Evolutionary conservation across 2,113 vertebrate species (phyloP).

Genomic region (Elephas maximus): DNA sequence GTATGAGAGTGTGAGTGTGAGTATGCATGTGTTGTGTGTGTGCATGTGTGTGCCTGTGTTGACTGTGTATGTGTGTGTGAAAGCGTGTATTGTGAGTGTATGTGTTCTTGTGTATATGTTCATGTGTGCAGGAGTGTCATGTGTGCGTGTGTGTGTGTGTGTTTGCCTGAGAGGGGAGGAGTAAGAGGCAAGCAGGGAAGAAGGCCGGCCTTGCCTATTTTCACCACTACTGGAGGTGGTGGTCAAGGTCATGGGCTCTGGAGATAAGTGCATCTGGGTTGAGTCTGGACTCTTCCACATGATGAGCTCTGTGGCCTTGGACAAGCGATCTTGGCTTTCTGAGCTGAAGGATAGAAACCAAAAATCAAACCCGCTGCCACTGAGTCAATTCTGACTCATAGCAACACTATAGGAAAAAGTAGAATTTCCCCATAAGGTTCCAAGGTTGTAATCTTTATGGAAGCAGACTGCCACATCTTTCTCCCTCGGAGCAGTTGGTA

Average conservation of each 20-base stretch:
- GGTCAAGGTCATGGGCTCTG: background rate
- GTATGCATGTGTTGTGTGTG: background rate
- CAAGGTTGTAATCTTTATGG: background rate
- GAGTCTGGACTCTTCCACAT: background rate
- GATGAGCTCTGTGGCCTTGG: background rate
- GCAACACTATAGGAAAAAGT: background rate
- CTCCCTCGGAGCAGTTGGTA: background rate
- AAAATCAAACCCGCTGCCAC: background rate
- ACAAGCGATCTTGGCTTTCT: fast-evolving
- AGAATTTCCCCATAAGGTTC: background rate
- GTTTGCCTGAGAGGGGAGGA: background rate
- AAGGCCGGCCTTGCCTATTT: background rate
- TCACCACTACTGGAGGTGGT: fast-evolving
- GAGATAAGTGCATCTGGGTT: background rate
- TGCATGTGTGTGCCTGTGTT: background rate
- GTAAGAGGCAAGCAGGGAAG: background rate
- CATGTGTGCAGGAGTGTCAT: background rate
- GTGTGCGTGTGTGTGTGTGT: background rate
- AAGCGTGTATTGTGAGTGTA: background rate
- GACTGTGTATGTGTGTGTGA: background rate
- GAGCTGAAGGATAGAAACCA: background rate
- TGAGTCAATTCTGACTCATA: background rate
- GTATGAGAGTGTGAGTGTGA: no score
- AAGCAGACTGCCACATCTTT: background rate
- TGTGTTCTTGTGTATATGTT: background rate